phyloP scores from a whole-genome alignment of 35 echinoderm and acorn worm genomes.

The Lytechinus variegatus region DNA sequence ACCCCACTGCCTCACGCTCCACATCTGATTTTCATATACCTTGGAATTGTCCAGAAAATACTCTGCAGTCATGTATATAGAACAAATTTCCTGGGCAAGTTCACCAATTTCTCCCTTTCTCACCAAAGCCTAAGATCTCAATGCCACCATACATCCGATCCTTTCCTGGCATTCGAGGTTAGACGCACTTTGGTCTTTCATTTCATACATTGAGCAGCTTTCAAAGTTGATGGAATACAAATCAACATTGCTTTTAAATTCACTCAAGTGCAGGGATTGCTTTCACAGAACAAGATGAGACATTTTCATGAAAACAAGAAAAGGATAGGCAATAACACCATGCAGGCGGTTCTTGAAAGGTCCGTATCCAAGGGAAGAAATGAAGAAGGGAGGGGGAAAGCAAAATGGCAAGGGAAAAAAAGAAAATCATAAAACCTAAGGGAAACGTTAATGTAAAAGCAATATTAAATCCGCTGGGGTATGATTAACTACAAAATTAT shows the following conservation, averaged over 20 bases:
- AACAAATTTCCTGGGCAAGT: not conserved
- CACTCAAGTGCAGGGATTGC: not conserved
- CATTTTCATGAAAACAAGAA: constrained; percentile 13
- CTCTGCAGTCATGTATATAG: not conserved
- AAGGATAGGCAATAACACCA: not conserved
- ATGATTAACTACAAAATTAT: not conserved
- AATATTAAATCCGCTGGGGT: not conserved
- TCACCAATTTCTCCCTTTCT: not conserved
- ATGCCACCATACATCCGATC: not conserved
- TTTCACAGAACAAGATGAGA: not conserved
- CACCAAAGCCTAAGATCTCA: not conserved
- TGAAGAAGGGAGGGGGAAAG: not conserved
- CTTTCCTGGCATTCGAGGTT: not conserved
- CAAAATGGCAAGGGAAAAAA: no score
- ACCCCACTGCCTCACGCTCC: not conserved
- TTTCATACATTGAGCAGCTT: not conserved
- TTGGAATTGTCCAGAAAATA: not conserved
- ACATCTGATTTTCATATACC: not conserved
- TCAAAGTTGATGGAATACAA: not conserved
- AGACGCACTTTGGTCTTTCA: not conserved
- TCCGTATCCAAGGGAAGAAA: not conserved
- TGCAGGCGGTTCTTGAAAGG: not conserved
- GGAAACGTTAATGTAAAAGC: not conserved
- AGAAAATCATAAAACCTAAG: not conserved
- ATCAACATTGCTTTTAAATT: constrained; percentile 15